Percentiles rank a stretch among this genome's conserved stretches.
These are phyloP conservation scores for Bovichtus diacanthus DNA, from an alignment of 2,797 vertebrate genomes.

Conservation along the genomic window DNA sequence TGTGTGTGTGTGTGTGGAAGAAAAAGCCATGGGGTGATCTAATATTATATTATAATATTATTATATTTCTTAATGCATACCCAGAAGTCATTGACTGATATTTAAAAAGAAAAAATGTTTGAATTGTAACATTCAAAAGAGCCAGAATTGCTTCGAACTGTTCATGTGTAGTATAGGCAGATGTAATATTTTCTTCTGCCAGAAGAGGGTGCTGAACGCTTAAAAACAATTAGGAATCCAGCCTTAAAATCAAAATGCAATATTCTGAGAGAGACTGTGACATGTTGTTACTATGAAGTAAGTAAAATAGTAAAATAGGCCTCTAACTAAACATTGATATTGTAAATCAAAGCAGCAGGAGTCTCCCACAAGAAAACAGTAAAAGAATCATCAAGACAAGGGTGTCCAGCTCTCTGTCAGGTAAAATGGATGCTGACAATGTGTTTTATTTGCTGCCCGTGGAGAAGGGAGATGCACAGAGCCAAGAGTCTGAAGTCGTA, in stretches of 20 bases:
- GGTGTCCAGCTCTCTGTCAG: slow-evolving; percentile 12
- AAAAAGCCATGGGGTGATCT: not conserved
- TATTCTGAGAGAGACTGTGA: not conserved
- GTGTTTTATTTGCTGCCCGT: not conserved
- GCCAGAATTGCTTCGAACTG: not conserved
- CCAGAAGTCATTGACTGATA: not conserved
- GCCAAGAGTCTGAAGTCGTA: not conserved
- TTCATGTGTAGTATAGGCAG: not conserved
- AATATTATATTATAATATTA: no score
- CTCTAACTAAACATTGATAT: no score
- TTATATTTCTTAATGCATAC: no score
- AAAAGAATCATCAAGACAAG: slow-evolving; percentile 2
- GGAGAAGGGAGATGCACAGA: not conserved
- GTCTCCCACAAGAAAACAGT: slow-evolving; percentile 19
- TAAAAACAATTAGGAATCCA: not conserved
- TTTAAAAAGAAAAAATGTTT: not conserved
- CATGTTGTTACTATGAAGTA: not conserved
- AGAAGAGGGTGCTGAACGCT: slow-evolving; percentile 25
- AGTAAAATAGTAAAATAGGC: not conserved
- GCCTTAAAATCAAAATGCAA: not conserved
- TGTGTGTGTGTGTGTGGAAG: not conserved
- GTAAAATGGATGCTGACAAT: not conserved
- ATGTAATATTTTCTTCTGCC: not conserved
- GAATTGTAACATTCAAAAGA: not conserved
- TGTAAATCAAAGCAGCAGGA: not conserved